Percentiles rank a stretch among this genome's conserved stretches.
These are phyloP conservation scores for Spodoptera litura DNA, from an alignment of 1,140 invertebrate species.

Conservation along the genomic window DNA sequence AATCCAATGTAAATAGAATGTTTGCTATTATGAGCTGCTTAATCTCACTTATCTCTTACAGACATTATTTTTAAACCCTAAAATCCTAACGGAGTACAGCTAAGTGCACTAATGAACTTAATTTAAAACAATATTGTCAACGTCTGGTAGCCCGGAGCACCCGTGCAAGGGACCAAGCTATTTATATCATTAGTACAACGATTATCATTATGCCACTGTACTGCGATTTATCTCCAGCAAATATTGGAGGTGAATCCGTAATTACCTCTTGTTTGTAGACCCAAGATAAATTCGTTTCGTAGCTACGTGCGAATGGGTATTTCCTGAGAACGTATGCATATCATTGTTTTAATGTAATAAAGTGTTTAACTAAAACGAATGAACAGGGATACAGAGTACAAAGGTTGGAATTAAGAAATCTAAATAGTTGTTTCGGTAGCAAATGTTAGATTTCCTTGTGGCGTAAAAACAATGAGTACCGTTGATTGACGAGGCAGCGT, in stretches of 20 bases:
- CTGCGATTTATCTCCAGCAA: constrained; percentile 76
- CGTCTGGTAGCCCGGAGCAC: not conserved
- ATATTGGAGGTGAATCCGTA: constrained; percentile 80
- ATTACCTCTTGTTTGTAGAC: constrained; percentile 74
- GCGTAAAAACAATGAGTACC: constrained; percentile 71
- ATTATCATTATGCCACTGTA: constrained; percentile 70
- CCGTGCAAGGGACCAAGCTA: constrained; percentile 22
- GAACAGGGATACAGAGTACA: constrained; percentile 33
- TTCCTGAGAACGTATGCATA: constrained; percentile 49
- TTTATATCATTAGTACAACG: constrained; percentile 68
- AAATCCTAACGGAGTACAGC: constrained; percentile 16
- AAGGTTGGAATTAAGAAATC: constrained; percentile 27
- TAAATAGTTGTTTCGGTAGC: constrained; percentile 40
- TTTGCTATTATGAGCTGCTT: constrained; percentile 26
- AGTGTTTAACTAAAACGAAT: constrained; percentile 7
- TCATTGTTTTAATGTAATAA: constrained; percentile 44
- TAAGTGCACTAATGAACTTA: not conserved
- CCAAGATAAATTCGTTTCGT: constrained; percentile 70
- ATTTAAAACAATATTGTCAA: constrained; percentile 2
- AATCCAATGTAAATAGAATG: constrained; percentile 23
- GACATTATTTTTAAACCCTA: constrained; percentile 27
- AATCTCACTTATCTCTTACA: constrained; percentile 40
- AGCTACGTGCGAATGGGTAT: constrained; percentile 59
- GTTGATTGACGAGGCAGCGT: constrained; percentile 66
- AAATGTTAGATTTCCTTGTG: constrained; percentile 59